A percentile compares a stretch with the other conserved stretches of the same genome.
Conservation (phyloP, 2,113 vertebrate species). For the Leptosomus discolor region DNA sequence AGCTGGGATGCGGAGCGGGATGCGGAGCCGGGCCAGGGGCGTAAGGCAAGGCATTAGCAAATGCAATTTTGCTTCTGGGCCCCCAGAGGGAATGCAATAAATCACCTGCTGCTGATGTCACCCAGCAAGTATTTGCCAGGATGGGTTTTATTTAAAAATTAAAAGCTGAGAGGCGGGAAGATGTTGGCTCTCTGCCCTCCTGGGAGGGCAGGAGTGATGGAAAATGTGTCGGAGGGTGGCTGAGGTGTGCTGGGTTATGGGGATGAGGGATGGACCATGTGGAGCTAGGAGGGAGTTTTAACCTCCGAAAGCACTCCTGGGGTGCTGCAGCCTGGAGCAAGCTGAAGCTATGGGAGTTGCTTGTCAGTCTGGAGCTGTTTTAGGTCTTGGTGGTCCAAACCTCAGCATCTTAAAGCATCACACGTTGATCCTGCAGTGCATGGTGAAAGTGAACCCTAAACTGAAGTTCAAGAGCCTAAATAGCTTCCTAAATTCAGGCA, state of each 20-base stretch:
- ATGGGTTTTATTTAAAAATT: neutral
- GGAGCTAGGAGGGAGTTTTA: neutral
- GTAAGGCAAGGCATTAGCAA: neutral
- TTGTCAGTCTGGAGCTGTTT: neutral
- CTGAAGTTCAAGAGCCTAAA: neutral
- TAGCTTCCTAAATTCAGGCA: neutral
- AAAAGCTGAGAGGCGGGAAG: neutral
- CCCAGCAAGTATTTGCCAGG: neutral
- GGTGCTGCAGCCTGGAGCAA: neutral
- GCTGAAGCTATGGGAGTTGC: neutral
- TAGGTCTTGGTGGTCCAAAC: neutral
- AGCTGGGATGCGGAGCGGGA: neutral
- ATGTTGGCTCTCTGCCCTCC: neutral
- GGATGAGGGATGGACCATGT: neutral
- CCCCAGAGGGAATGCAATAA: neutral
- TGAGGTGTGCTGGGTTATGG: neutral
- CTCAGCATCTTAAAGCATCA: neutral
- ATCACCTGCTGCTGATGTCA: conserved; percentile 19
- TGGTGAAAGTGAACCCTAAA: neutral
- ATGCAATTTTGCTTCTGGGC: neutral
- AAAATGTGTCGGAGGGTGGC: neutral
- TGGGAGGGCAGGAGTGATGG: neutral
- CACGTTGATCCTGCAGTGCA: neutral
- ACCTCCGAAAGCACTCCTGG: neutral
- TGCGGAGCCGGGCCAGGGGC: neutral